Evolutionary conservation across 2,113 vertebrate genomes (phyloP), one percentile per base, ranked within the genome.

Genomic region (Albula goreensis): DNA sequence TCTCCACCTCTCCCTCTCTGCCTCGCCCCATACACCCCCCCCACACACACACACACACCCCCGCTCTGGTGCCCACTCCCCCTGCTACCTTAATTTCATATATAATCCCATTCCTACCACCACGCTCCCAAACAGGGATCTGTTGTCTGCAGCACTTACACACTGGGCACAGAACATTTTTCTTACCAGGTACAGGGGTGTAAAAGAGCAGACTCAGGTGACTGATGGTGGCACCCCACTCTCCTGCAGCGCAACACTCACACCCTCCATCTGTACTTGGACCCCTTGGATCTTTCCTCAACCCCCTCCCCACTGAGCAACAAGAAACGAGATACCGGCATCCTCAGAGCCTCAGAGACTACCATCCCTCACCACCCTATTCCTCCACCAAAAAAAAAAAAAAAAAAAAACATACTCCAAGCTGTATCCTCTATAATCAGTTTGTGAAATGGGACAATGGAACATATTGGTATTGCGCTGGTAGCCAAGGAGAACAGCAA

Each of bases 1-100:
- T 85, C 89, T 89, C 89, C 86, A 89, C 74, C 77, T 89, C 90
- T 87, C 89, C 88, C 87, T 83, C 90, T 90, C 85, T 91, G 82
- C 89, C 91, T 90, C 90, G 83, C 90, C 88, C 88, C 83, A 31
- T 81, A 86, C 86, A 88, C 85, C 85, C 84, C 82, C 17, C 79
- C 80, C 51, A 82, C 78, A 49, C 7, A 78, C 25, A 51, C 48
- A 5, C 84, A n/a, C 53, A 10, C 51, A 78, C 81, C 50, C 49
- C 22, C 11, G 7, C 50, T 57, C 50, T 0, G 1, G 3, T 17
- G 53, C 12, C 10, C 17, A n/a, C 63, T 22, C 19, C 63, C 17
- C 17, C 63, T n/a, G 3, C 63, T 5, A 70, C 13, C 17, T 70
- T 22, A 22, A 12, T 60, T 60, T 60, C 11, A 15, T 15, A 15